Conservation (phyloP, 2,113 vertebrate species). For the pig (Sus scrofa) region DNA sequence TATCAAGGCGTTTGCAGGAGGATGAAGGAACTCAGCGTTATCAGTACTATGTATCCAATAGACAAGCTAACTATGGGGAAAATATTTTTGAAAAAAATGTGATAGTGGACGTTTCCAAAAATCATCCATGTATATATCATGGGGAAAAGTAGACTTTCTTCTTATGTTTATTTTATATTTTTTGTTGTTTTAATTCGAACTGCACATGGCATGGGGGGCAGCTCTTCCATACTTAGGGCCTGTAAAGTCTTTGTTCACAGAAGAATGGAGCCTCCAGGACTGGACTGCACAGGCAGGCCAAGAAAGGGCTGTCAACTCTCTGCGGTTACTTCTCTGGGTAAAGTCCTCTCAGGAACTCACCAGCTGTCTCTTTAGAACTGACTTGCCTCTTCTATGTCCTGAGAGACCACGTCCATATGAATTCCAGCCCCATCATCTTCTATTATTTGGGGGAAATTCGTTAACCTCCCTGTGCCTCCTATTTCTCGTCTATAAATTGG, state of each 20-base stretch:
- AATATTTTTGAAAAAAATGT: neutral
- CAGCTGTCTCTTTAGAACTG: neutral
- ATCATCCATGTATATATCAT: neutral
- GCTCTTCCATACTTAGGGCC: neutral
- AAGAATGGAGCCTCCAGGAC: neutral
- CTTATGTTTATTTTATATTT: neutral
- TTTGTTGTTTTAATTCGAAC: neutral
- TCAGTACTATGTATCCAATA: neutral
- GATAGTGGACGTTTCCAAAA: neutral
- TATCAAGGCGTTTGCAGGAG: neutral
- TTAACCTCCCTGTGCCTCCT: neutral
- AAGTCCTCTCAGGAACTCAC: neutral
- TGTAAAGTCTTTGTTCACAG: neutral
- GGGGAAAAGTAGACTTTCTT: neutral
- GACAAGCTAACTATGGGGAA: neutral
- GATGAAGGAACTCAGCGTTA: neutral
- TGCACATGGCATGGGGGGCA: neutral
- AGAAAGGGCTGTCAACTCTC: neutral
- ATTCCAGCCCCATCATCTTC: neutral
- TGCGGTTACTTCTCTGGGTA: neutral
- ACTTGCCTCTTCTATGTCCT: neutral
- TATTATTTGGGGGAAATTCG: neutral
- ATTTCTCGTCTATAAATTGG: neutral
- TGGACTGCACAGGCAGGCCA: neutral
- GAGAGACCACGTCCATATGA: neutral